These are phyloP conservation scores for Chinchilla lanigera DNA, from an alignment of 2,113 vertebrate species.

Conservation along the genomic window DNA sequence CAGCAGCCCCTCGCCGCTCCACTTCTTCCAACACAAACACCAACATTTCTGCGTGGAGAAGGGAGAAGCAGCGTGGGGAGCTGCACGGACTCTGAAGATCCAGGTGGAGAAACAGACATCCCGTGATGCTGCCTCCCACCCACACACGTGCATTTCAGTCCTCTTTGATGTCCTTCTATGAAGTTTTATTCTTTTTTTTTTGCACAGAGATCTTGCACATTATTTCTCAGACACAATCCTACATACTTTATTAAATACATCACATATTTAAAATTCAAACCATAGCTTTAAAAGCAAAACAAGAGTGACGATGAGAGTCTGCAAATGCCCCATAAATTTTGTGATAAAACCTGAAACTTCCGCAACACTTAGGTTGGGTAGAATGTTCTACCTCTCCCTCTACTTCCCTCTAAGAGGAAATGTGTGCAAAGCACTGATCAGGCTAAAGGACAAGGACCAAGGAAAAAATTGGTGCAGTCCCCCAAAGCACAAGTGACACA, in stretches of 20 bases:
- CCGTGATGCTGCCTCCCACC: fast-evolving
- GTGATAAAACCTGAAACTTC: neutral
- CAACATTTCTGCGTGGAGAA: fast-evolving
- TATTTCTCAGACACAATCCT: neutral
- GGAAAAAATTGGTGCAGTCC: neutral
- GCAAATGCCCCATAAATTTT: neutral
- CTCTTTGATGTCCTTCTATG: neutral
- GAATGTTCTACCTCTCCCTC: neutral
- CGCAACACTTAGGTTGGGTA: neutral
- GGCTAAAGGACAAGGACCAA: neutral
- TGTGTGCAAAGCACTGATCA: neutral
- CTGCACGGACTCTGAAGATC: fast-evolving
- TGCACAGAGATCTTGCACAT: neutral
- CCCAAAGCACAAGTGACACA: too few relatives aligned
- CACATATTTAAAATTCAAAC: neutral
- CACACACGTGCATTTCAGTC: fast-evolving
- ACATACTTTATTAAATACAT: neutral
- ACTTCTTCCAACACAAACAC: neutral
- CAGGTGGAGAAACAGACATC: fast-evolving
- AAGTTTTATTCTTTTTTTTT: neutral
- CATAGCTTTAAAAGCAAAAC: neutral
- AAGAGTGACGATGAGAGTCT: neutral
- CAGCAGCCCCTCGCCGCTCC: neutral
- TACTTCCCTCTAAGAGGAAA: neutral
- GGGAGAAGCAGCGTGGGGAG: fast-evolving